Conservation (phyloP, 2,113 vertebrate genomes). For the Melanerpes formicivorus region DNA sequence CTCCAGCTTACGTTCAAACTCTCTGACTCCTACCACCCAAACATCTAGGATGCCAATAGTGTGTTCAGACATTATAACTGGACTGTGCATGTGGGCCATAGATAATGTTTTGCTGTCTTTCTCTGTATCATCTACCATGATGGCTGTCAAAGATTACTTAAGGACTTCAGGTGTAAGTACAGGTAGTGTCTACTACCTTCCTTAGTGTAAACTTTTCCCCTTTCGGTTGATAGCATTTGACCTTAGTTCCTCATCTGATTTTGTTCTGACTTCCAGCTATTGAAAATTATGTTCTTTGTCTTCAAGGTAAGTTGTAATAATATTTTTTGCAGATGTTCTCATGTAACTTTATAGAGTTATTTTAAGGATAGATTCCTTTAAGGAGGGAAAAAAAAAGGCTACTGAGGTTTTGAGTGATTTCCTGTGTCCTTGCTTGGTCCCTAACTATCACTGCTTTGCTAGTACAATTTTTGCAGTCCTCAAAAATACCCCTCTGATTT, state of each 20-base stretch:
- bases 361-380: background rate
- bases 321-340: slow-evolving; percentile 24
- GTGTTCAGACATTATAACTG: background rate
- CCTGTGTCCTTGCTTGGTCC: background rate
- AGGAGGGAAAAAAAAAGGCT: background rate
- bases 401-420: background rate
- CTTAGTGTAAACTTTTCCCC: background rate
- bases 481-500: background rate
- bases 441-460: background rate
- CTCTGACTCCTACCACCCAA: background rate
- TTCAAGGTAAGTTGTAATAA: background rate
- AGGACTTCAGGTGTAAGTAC: background rate
- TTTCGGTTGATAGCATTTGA: slow-evolving; percentile 13
- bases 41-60: background rate
- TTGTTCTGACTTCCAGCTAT: slow-evolving; percentile 52
- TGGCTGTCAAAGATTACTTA: background rate
- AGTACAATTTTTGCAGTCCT: background rate
- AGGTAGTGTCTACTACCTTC: background rate
- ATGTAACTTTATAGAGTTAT: background rate
- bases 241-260: background rate
- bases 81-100: background rate
- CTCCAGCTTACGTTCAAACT: background rate
- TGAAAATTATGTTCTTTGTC: slow-evolving; percentile 26
- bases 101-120: background rate
- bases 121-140: background rate